A percentile compares a stretch with the other conserved stretches of the same genome.
phyloP scores from a whole-genome alignment of 1,140 invertebrate genomes.

The Limonius californicus region DNA sequence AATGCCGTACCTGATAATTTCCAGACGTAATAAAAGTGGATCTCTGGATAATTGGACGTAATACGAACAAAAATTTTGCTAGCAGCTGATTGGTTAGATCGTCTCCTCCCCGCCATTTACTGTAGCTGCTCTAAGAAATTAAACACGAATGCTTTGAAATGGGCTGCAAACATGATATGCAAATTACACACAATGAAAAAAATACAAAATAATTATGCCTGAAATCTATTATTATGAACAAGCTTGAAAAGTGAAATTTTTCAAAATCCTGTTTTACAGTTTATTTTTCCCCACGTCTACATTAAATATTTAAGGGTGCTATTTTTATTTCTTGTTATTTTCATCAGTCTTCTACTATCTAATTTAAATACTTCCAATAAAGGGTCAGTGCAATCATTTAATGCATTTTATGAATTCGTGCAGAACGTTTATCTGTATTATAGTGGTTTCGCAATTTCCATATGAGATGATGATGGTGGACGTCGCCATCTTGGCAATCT shows the following conservation, averaged over 20 bases:
- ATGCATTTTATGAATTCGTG: conserved; percentile 31
- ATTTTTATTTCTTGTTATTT: not conserved
- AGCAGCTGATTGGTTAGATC: not conserved
- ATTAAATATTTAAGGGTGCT: not conserved
- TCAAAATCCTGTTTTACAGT: too few relatives aligned
- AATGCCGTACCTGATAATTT: too few relatives aligned
- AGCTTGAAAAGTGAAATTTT: too few relatives aligned
- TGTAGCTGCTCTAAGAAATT: not conserved
- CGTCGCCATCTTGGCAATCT: conserved; percentile 25
- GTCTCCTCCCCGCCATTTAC: not conserved
- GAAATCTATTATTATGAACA: too few relatives aligned
- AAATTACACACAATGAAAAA: not conserved
- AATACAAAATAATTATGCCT: too few relatives aligned
- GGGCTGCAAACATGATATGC: not conserved
- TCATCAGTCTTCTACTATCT: conserved; percentile 8
- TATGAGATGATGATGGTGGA: conserved; percentile 27
- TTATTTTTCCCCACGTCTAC: too few relatives aligned
- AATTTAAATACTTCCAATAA: conserved; percentile 28
- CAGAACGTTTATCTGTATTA: conserved; percentile 30
- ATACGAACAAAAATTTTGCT: not conserved
- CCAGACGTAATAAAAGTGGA: not conserved
- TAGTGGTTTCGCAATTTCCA: conserved; percentile 30
- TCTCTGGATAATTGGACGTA: not conserved
- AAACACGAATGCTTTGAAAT: not conserved
- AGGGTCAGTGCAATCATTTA: conserved; percentile 22